Evolutionary conservation across 2,113 vertebrate species (phyloP), one percentile per base, ranked within the genome.

Genomic region (Campylomormyrus tamandua): DNA sequence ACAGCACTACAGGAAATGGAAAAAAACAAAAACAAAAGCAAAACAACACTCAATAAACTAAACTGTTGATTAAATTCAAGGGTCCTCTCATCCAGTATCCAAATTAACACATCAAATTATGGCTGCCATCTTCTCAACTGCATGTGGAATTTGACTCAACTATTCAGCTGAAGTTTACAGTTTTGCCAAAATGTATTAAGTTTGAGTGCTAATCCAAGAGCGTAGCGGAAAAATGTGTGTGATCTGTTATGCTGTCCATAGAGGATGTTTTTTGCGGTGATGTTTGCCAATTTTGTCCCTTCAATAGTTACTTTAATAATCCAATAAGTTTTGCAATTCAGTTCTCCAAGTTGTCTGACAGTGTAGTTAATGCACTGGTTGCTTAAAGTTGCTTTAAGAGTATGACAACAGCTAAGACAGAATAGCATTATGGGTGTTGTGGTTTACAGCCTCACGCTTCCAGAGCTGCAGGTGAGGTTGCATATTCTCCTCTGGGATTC

Each of bases 61-160:
- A 87, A 53, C 49, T 39, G 85, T 53, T 35, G 27, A 87, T 87
- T 87, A 53, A 87, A 87, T 53, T 53, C 27, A 87, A 87, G 50
- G 49, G 85, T 50, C 31, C 50, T 87, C 85, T 87, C n/a, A 39
- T 42, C 27, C 85, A 31, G 85, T 87, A 39, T 52, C 50, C 50
- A 87, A 56, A 56, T 53, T 87, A 87, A 87, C 19, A 48, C 31
- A 56, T 86, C 46, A 85, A n/a, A 50, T 49, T 85, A 46, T 15
- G n/a, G 45, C 83, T 48, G 83, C 31, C 17, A 19, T 80, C 31
- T 80, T 80, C 74, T 19, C 35, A 80, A 42, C 74, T 80, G 35
- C 11, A 0, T 80, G 83, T 86, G 48, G 27, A 86, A 86, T 48
- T n/a, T 50, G 83, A 27, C 48, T 27, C 1, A 13, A 50, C 48